A percentile compares a stretch with the other conserved stretches of the same genome.
Evolutionary conservation across 2,888 invertebrate genomes (phyloP).

Genomic region (Pseudolycoriella hygida): DNA sequence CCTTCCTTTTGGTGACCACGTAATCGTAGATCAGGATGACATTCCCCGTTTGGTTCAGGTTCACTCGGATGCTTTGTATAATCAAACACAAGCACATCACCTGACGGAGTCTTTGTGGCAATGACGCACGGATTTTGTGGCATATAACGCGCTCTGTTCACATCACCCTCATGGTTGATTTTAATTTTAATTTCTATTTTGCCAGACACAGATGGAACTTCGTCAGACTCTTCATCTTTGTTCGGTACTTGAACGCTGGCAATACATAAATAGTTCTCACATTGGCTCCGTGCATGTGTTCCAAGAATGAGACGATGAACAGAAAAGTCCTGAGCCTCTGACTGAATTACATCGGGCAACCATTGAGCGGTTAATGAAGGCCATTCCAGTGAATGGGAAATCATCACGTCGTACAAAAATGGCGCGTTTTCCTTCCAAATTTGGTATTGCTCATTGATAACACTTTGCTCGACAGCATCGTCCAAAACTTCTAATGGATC

Average conservation of each 20-base stretch:
- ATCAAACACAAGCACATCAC: conserved; percentile 97
- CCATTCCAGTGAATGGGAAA: conserved; percentile 99
- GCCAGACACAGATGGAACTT: no score
- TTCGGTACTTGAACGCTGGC: conserved; percentile 97
- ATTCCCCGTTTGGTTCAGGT: conserved; percentile 94
- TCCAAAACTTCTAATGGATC: no score
- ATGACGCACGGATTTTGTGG: conserved; percentile 99
- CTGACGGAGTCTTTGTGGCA: conserved; percentile 98
- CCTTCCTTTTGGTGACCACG: conserved; percentile 30
- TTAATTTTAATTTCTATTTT: conserved; percentile 99
- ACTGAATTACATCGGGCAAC: conserved; percentile 96
- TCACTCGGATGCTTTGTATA: conserved; percentile 99
- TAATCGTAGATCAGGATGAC: conserved; percentile 87
- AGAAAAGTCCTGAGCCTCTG: conserved; percentile 96
- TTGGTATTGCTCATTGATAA: conserved; percentile 99
- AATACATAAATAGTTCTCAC: conserved; percentile 93
- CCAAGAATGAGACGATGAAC: conserved; percentile 89
- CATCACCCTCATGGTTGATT: conserved; percentile 99
- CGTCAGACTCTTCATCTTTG: no score
- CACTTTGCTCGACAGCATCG: no score
- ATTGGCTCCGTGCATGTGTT: conserved; percentile 96
- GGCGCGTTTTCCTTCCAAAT: conserved; percentile 99
- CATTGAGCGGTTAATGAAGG: conserved; percentile 99
- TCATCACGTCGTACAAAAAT: conserved; percentile 93
- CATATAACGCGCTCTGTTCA: conserved; percentile 97